Conservation (phyloP, 2,888 invertebrate species). For the Cheilosia impressa region DNA sequence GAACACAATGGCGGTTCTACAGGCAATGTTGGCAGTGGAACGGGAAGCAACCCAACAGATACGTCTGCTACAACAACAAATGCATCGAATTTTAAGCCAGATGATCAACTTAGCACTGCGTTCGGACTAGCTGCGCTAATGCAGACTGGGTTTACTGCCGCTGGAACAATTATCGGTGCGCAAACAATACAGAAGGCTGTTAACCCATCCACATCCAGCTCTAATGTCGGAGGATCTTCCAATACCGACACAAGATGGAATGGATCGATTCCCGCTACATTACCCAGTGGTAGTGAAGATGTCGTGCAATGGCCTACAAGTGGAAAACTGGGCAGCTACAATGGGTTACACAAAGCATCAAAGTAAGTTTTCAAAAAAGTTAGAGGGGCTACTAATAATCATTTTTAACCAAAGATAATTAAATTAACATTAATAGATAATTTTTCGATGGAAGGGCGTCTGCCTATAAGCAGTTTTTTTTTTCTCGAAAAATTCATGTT, state of each 20-base stretch:
- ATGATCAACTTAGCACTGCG: slow-evolving; percentile 89
- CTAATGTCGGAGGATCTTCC: slow-evolving; percentile 75
- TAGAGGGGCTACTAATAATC: too few species aligned
- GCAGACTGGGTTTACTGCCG: slow-evolving; percentile 85
- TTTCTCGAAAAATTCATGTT: too few species aligned
- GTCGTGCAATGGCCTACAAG: slow-evolving; percentile 86
- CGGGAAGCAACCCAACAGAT: slow-evolving; percentile 73
- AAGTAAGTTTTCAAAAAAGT: slow-evolving; percentile 61
- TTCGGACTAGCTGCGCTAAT: slow-evolving; percentile 91
- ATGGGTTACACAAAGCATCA: slow-evolving; percentile 88
- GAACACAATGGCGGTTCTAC: slow-evolving; percentile 79
- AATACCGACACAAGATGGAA: slow-evolving; percentile 84
- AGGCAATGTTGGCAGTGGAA: slow-evolving; percentile 46
- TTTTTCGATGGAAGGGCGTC: too few species aligned
- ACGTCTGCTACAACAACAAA: slow-evolving; percentile 80
- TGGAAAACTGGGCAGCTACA: slow-evolving; percentile 92
- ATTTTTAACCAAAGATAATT: too few species aligned
- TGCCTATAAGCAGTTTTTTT: too few species aligned
- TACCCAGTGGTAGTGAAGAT: slow-evolving; percentile 73
- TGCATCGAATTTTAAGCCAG: slow-evolving; percentile 85
- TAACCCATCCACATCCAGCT: slow-evolving; percentile 76
- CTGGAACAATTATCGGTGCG: slow-evolving; percentile 85
- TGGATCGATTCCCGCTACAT: slow-evolving; percentile 87
- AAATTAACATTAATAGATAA: too few species aligned
- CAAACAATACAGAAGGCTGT: slow-evolving; percentile 81